Evolutionary conservation across 2,113 vertebrate species (phyloP).

Genomic region (Galbula dea): DNA sequence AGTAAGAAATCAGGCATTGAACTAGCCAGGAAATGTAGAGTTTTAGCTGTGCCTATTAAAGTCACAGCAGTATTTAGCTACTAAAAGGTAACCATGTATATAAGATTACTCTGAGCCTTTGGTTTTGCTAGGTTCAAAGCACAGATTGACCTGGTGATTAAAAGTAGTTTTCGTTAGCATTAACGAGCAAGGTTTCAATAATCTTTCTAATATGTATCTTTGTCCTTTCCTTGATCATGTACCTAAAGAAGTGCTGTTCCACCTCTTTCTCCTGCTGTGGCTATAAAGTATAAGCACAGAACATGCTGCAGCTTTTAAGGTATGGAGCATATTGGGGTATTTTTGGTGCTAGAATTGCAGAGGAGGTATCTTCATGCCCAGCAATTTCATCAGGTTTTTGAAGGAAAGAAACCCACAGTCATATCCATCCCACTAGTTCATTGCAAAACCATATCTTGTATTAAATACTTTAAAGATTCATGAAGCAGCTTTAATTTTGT

Average conservation of each 20-base stretch:
- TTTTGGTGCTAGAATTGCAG: neutral
- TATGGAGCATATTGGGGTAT: neutral
- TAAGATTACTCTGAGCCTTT: neutral
- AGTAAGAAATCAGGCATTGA: neutral
- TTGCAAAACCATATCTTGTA: slow-evolving; percentile 49
- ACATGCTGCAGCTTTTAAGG: neutral
- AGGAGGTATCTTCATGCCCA: neutral
- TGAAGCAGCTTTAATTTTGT: slow-evolving; percentile 69
- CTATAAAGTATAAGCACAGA: neutral
- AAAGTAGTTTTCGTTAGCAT: neutral
- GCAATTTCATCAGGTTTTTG: neutral
- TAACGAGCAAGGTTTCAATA: neutral
- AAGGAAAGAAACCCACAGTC: slow-evolving; percentile 9
- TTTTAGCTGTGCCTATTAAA: neutral
- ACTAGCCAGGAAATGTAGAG: neutral
- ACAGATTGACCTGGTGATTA: neutral
- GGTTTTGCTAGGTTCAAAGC: neutral
- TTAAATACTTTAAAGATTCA: slow-evolving; percentile 69
- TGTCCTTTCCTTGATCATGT: neutral
- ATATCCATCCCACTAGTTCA: slow-evolving; percentile 3
- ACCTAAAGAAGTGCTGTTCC: neutral
- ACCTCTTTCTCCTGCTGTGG: neutral
- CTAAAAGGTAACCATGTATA: neutral
- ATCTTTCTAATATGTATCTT: neutral
- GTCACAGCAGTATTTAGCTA: neutral